Evolutionary conservation across 2,113 vertebrate genomes (phyloP), one percentile per base, ranked within the genome.

Genomic region (Coptodon rendalli): DNA sequence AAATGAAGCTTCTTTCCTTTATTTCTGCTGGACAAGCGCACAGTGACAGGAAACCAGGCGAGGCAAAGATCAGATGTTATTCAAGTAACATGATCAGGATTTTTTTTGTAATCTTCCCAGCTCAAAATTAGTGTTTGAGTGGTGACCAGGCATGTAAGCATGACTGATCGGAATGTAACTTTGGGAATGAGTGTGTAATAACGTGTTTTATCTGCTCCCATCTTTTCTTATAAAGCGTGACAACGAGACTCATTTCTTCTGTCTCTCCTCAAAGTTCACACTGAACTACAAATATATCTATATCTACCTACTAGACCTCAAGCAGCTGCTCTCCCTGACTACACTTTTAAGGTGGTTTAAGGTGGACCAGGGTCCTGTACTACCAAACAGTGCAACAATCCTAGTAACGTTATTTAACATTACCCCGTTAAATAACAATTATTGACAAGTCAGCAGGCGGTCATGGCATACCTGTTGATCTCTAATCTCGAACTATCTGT

Each of bases 21-120:
- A 48, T 48, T 29, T 48, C 24, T 1, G 6, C 40, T 71, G 38
- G 38, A 43, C 66, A 16, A 6, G 66, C 38, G 2, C 38, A 71
- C n/a, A 45, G 38, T 9, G 22, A 45, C 22, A 73, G 38, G 8
- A 27, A 43, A 45, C 13, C 66, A 27, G 13, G 66, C 66, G 8
- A 45, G n/a, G 22, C 13, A 45, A 73, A 0, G 22, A 45, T 71
- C 2, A 0, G 12, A 14, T 24, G 7, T 43, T 4, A 43, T 7
- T 71, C n/a, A 43, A 63, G 16, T 19, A 63, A 63, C 57, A 31
- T 31, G 27, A 59, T 59, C 1, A 61, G 31, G 17, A 36, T 12
- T 7, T 63, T 6, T 66, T 71, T 24, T 16, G 13, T 24, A 43
- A 22, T 22, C 3, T 45, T 73, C 7, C 2, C 68, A 73, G 13